Evolutionary conservation across 2,888 invertebrate genomes (phyloP).

Genomic region (Lasioglossum vierecki): DNA sequence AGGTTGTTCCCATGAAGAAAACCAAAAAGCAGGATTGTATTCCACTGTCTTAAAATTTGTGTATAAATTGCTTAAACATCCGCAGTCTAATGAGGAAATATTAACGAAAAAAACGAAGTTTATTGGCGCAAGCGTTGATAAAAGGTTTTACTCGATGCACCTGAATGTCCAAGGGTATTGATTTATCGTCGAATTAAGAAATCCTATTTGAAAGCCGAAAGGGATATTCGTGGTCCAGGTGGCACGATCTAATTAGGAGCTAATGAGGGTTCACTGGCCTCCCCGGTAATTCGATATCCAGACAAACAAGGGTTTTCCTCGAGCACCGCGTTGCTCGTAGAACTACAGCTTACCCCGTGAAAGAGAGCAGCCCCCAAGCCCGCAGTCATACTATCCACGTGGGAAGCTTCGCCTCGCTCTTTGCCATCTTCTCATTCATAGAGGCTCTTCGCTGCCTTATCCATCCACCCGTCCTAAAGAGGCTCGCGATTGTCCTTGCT

Average conservation of each 20-base stretch:
- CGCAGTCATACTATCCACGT: slow-evolving; percentile 83
- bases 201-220: slow-evolving; percentile 11
- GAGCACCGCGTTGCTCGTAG: slow-evolving; percentile 59
- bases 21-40: too few relatives aligned
- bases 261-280: slow-evolving; percentile 70
- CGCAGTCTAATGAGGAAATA: too few relatives aligned
- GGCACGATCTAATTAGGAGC: slow-evolving; percentile 68
- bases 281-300: slow-evolving; percentile 72
- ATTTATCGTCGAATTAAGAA: slow-evolving; percentile 20
- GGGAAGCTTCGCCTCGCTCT: slow-evolving; percentile 76
- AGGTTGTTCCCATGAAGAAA: too few relatives aligned
- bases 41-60: too few relatives aligned
- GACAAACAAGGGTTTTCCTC: slow-evolving; percentile 75
- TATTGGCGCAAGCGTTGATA: neutral
- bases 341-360: slow-evolving; percentile 66
- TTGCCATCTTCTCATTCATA: slow-evolving; percentile 59
- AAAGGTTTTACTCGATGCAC: neutral
- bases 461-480: slow-evolving; percentile 34
- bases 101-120: too few relatives aligned
- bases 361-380: slow-evolving; percentile 66
- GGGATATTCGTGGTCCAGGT: slow-evolving; percentile 39
- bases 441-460: slow-evolving; percentile 49
- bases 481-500: slow-evolving; percentile 43
- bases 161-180: neutral
- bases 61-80: too few relatives aligned